phyloP scores from a whole-genome alignment of 2,888 invertebrate genomes.

The Agrotis ipsilon region DNA sequence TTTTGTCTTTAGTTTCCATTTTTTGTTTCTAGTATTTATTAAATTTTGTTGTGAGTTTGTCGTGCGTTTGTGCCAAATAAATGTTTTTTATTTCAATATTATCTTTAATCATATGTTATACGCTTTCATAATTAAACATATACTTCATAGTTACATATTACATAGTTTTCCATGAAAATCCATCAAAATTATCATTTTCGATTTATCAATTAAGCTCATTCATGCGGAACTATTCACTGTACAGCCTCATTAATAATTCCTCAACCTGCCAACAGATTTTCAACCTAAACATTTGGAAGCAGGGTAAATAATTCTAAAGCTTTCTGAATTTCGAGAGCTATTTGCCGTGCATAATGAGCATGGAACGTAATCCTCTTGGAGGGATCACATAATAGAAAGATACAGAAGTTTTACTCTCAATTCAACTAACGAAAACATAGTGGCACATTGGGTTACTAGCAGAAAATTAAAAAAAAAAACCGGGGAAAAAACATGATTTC shows the following conservation, averaged over 20 bases:
- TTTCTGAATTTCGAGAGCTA: conserved; percentile 25
- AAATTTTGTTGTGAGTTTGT: too few species aligned
- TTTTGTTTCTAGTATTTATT: too few species aligned
- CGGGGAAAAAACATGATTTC: too few species aligned
- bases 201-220: conserved; percentile 32
- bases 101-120: background rate
- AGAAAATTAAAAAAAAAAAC: too few species aligned
- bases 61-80: too few species aligned
- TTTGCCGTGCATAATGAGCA: conserved; percentile 38
- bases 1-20: too few species aligned
- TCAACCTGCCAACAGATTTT: conserved; percentile 19
- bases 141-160: too few species aligned
- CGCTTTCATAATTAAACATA: background rate
- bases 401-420: conserved; percentile 1
- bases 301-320: conserved; percentile 25
- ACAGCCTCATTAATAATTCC: conserved; percentile 10
- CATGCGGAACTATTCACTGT: conserved; percentile 8
- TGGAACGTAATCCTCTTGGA: conserved; percentile 38
- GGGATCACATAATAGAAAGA: conserved; percentile 2
- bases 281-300: conserved; percentile 1
- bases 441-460: too few species aligned
- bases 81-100: too few species aligned
- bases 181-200: conserved; percentile 28
- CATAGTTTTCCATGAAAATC: conserved; percentile 16
- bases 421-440: background rate